These are phyloP conservation scores for Phrynocephalus vlangalii DNA, from an alignment of 2,797 vertebrate genomes.

Conservation along the genomic window DNA sequence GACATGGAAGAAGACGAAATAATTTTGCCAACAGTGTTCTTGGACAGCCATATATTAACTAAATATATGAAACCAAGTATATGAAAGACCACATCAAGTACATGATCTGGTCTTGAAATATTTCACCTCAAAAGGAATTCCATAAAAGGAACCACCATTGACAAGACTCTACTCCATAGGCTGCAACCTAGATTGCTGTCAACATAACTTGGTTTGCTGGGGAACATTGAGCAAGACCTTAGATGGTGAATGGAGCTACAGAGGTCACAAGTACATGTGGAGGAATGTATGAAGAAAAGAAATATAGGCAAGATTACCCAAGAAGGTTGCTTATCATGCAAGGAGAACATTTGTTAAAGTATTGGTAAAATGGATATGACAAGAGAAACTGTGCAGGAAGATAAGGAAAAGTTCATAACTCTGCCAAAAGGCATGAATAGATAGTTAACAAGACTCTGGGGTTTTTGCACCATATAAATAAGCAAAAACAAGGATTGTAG, in stretches of 20 bases:
- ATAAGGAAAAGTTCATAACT: neutral
- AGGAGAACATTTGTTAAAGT: neutral
- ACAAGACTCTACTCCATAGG: neutral
- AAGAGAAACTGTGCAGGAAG: neutral
- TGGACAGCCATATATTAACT: neutral
- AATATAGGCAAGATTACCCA: neutral
- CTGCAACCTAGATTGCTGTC: neutral
- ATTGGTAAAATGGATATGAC: neutral
- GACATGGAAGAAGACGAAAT: neutral
- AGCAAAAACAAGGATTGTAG: neutral
- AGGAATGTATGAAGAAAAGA: neutral
- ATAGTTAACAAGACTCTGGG: neutral
- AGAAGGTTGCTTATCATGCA: neutral
- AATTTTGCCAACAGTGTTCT: neutral
- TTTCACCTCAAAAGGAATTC: neutral
- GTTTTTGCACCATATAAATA: neutral
- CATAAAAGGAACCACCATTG: no score
- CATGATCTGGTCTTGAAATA: neutral
- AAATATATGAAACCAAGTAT: neutral
- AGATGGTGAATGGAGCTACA: neutral
- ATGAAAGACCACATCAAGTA: neutral
- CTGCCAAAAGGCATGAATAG: neutral
- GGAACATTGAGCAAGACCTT: neutral
- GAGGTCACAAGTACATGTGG: no score
- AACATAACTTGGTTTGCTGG: neutral